phyloP scores from a whole-genome alignment of 2,888 invertebrate genomes.

The Drosophila yooni region DNA sequence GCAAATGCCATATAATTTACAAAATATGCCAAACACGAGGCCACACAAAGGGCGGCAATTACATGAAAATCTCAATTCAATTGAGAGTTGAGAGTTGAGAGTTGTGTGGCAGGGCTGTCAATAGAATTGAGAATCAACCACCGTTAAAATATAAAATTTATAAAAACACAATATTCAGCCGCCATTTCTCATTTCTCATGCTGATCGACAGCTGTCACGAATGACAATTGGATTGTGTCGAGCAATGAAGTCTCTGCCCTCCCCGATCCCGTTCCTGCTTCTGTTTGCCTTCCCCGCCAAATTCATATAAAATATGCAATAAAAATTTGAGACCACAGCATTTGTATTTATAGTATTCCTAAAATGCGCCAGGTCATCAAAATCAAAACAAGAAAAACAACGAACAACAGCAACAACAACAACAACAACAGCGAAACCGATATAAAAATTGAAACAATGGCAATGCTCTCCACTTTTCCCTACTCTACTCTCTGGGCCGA shows the following conservation, averaged over 20 bases:
- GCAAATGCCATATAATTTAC: slow-evolving; percentile 63
- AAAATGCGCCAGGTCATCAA: slow-evolving; percentile 72
- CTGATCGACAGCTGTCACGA: slow-evolving; percentile 83
- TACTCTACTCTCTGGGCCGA: not conserved
- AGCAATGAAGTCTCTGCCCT: slow-evolving; percentile 18
- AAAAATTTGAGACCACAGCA: slow-evolving; percentile 67
- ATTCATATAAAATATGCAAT: slow-evolving; percentile 72
- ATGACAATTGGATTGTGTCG: slow-evolving; percentile 78
- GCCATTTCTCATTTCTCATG: slow-evolving; percentile 57
- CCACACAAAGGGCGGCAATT: slow-evolving; percentile 73
- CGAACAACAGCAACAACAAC: slow-evolving; percentile 14
- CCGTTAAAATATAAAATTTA: slow-evolving; percentile 39
- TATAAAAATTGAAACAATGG: slow-evolving; percentile 77
- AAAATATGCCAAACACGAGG: slow-evolving; percentile 68
- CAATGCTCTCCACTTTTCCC: slow-evolving; percentile 29
- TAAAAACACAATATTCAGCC: slow-evolving; percentile 56
- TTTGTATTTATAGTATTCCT: slow-evolving; percentile 64
- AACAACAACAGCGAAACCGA: slow-evolving; percentile 44
- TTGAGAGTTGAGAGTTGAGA: slow-evolving; percentile 30
- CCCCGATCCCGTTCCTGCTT: not conserved
- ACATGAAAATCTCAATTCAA: slow-evolving; percentile 62
- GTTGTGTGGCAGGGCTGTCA: slow-evolving; percentile 45
- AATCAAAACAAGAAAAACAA: slow-evolving; percentile 63
- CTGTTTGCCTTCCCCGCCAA: slow-evolving; percentile 11
- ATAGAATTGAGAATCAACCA: slow-evolving; percentile 65